Conservation (phyloP, 2,113 vertebrate genomes). For the Neopipo cinnamomea region DNA sequence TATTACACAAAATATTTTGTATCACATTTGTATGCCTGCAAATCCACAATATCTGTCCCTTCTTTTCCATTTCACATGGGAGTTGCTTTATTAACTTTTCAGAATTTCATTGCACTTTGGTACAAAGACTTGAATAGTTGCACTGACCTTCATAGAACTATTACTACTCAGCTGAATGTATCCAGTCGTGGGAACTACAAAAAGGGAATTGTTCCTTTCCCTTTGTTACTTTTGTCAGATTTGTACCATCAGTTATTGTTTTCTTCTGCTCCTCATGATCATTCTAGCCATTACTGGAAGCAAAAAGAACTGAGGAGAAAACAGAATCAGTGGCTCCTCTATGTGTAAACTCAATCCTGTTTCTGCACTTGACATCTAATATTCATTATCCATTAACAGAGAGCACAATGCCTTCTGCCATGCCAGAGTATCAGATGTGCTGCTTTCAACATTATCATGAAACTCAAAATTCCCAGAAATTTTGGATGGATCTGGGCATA, state of each 20-base stretch:
- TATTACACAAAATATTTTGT: not conserved
- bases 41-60: not conserved
- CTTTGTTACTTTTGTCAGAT: not conserved
- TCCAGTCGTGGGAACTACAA: not conserved
- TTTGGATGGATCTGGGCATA: not conserved
- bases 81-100: not conserved
- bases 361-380: not conserved
- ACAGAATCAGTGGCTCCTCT: not conserved
- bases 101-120: not conserved
- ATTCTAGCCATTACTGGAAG: not conserved
- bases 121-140: not conserved
- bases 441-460: not conserved
- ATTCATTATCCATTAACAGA: not conserved
- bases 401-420: not conserved
- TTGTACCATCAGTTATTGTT: not conserved
- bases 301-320: not conserved
- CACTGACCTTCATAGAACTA: not conserved
- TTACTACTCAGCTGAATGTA: not conserved
- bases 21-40: not conserved
- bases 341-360: not conserved
- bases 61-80: not conserved
- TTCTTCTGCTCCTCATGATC: not conserved
- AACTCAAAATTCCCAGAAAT: not conserved
- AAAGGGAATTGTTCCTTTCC: not conserved
- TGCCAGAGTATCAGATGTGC: not conserved